phyloP scores from a whole-genome alignment of 1,140 invertebrate species.

The Grapholita molesta region DNA sequence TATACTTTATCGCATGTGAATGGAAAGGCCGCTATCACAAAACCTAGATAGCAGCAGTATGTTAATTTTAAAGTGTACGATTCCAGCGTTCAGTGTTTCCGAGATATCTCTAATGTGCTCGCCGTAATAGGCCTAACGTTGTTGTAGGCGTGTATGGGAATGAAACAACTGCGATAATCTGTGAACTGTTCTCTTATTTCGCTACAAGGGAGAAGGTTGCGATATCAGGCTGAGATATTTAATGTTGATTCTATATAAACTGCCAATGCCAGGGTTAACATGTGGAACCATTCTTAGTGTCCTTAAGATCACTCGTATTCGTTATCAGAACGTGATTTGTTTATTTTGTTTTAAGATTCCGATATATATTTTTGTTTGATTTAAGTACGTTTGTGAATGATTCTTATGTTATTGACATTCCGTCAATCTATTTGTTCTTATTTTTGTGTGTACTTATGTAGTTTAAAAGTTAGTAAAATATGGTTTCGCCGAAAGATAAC shows the following conservation, averaged over 20 bases:
- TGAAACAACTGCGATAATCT: slow-evolving; percentile 10
- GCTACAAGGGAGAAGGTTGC: slow-evolving; percentile 39
- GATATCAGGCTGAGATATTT: slow-evolving; percentile 59
- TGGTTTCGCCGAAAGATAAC: too few relatives aligned
- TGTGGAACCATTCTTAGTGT: slow-evolving; percentile 62
- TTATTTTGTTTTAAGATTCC: slow-evolving; percentile 46
- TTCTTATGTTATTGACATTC: not conserved
- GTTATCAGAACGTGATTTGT: not conserved
- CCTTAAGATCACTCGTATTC: slow-evolving; percentile 21
- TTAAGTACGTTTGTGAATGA: not conserved
- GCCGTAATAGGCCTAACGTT: slow-evolving; percentile 3
- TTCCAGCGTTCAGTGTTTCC: not conserved
- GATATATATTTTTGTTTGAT: slow-evolving; percentile 26
- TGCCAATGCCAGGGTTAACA: slow-evolving; percentile 51
- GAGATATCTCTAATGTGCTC: not conserved
- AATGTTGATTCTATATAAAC: slow-evolving; percentile 63
- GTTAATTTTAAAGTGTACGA: not conserved
- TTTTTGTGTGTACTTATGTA: too few relatives aligned
- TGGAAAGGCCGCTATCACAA: slow-evolving; percentile 25
- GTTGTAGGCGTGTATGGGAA: slow-evolving; percentile 14
- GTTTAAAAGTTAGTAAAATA: too few relatives aligned
- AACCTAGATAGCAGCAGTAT: not conserved
- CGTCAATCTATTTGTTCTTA: not conserved
- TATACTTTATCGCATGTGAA: slow-evolving; percentile 36
- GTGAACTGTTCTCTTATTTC: slow-evolving; percentile 22